phyloP scores from a whole-genome alignment of 2,888 invertebrate species.

The Aleiodes testaceus region DNA sequence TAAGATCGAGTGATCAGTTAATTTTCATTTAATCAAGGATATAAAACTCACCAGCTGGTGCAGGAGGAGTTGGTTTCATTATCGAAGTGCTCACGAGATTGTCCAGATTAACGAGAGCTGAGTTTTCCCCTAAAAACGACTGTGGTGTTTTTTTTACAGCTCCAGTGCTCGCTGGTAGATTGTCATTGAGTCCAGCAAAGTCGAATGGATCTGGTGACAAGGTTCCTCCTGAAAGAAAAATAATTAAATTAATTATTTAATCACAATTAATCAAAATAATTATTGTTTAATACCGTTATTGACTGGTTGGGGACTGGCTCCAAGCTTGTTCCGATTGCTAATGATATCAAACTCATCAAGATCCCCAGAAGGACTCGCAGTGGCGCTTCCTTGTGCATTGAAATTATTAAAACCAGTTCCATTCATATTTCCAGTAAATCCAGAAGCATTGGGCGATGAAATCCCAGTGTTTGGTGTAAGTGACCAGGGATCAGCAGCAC shows the following conservation, averaged over 20 bases:
- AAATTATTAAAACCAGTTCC: constrained; percentile 64
- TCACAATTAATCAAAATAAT: too few relatives aligned
- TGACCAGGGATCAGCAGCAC: constrained; percentile 75
- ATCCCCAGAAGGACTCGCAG: constrained; percentile 77
- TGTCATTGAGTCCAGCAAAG: constrained; percentile 77
- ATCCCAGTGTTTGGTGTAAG: constrained; percentile 63
- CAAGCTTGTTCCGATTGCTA: constrained; percentile 81
- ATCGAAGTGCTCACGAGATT: constrained; percentile 84
- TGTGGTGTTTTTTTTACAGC: constrained; percentile 92
- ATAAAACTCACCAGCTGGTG: constrained; percentile 74
- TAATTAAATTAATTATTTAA: constrained; percentile 11
- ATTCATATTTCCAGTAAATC: constrained; percentile 62
- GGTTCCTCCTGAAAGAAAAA: constrained; percentile 62
- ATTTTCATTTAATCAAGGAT: too few relatives aligned
- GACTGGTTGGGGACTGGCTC: constrained; percentile 65
- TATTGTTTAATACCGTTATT: constrained; percentile 65
- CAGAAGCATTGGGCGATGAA: constrained; percentile 52
- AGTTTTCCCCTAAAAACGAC: constrained; percentile 97
- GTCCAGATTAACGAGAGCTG: constrained; percentile 96
- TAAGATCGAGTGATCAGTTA: too few relatives aligned
- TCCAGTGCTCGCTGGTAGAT: constrained; percentile 74
- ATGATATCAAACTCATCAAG: constrained; percentile 92
- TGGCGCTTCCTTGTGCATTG: constrained; percentile 57
- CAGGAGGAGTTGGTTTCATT: constrained; percentile 69
- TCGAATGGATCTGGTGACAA: constrained; percentile 82